These are phyloP conservation scores for Leuciscus idus DNA, from an alignment of 2,113 vertebrate genomes.

Conservation along the genomic window DNA sequence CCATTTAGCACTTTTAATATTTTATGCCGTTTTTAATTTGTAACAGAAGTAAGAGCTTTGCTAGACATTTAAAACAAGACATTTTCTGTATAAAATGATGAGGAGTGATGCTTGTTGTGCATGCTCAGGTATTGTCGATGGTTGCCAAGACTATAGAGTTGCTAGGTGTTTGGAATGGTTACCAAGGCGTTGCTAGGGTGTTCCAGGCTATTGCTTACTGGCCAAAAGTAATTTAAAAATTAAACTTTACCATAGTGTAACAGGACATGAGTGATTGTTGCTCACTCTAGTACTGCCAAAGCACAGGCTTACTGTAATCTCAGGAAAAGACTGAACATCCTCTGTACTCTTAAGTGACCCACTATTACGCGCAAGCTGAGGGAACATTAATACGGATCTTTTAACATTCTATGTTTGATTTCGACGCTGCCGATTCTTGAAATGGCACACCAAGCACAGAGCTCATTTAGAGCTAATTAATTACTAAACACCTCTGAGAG, in stretches of 20 bases:
- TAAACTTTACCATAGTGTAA: not conserved
- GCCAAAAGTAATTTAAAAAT: not conserved
- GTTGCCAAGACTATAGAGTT: not conserved
- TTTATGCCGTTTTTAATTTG: not conserved
- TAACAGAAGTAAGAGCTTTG: no score
- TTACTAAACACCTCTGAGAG: not conserved
- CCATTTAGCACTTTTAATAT: not conserved
- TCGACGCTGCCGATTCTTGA: not conserved
- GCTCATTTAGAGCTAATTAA: not conserved
- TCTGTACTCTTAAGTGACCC: slow-evolving; percentile 42
- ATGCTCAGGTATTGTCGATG: not conserved
- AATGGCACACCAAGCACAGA: not conserved
- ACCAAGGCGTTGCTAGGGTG: no score
- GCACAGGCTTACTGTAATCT: slow-evolving; percentile 57
- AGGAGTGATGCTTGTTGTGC: no score
- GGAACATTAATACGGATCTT: not conserved
- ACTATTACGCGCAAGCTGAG: slow-evolving; percentile 12
- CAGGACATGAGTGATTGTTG: slow-evolving; percentile 19
- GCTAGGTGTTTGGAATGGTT: not conserved
- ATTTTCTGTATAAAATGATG: no score
- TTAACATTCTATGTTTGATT: not conserved
- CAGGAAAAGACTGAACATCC: slow-evolving; percentile 48
- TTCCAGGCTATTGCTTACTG: not conserved
- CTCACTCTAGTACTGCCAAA: slow-evolving; percentile 44
- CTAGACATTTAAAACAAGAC: no score